Evolutionary conservation across 2,113 vertebrate genomes (phyloP).

Genomic region (Archocentrus centrarchus): DNA sequence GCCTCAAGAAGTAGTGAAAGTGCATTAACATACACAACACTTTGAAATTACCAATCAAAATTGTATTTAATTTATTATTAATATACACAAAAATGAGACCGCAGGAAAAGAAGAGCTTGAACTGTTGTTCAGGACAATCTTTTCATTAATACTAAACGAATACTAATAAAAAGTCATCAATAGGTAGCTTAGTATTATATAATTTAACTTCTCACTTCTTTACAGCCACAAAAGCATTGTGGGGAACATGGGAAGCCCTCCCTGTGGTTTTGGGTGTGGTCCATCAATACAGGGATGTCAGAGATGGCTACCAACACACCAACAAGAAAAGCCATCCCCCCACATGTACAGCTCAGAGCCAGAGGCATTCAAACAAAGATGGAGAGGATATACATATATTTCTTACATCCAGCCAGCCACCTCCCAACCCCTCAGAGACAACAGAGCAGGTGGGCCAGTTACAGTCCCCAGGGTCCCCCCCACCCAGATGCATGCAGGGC

Average conservation of each 20-base stretch:
- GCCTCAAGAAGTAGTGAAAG: conserved; percentile 1
- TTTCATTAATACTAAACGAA: not conserved
- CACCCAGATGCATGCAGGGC: conserved; percentile 65
- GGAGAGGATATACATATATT: not conserved
- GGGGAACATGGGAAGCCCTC: not conserved
- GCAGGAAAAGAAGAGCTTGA: not conserved
- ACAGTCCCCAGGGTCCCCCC: conserved; percentile 61
- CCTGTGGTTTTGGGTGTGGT: conserved; percentile 41
- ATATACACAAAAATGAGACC: not conserved
- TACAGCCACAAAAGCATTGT: not conserved
- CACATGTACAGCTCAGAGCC: conserved; percentile 13
- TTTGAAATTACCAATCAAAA: not conserved
- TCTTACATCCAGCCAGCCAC: conserved; percentile 32
- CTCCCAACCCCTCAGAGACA: conserved; percentile 49
- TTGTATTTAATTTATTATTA: not conserved
- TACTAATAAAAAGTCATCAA: not conserved
- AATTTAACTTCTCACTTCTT: not conserved
- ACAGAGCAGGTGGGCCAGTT: conserved; percentile 84
- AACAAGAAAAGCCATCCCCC: conserved; percentile 27
- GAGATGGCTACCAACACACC: conserved; percentile 10
- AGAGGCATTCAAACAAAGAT: conserved; percentile 67
- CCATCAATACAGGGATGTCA: conserved; percentile 34
- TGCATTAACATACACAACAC: not conserved
- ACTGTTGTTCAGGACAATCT: not conserved
- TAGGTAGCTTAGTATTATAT: not conserved